Conservation (phyloP, 2,113 vertebrate genomes). For the Motacilla tschutschensis region DNA sequence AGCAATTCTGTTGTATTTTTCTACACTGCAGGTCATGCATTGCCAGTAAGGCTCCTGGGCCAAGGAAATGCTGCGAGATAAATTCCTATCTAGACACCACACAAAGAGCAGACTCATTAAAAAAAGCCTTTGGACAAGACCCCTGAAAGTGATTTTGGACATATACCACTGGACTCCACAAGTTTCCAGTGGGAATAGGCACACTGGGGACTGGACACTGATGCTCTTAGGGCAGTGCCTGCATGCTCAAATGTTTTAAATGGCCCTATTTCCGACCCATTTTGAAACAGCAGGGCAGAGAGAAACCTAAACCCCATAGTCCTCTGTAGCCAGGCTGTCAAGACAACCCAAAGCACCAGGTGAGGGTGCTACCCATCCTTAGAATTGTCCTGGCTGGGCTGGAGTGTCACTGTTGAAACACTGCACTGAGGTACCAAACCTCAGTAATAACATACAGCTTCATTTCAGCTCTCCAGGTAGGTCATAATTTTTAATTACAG, state of each 20-base stretch:
- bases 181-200: neutral
- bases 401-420: neutral
- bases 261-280: neutral
- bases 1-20: accelerated
- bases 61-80: neutral
- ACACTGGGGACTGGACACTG: neutral
- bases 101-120: accelerated
- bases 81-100: neutral
- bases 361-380: too few species aligned
- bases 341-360: neutral
- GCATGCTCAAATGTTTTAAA: neutral
- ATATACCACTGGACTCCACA: neutral
- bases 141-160: neutral
- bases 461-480: neutral
- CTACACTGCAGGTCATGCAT: accelerated
- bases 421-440: neutral
- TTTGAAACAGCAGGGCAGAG: neutral
- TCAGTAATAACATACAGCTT: neutral
- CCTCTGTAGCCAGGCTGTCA: neutral
- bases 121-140: neutral
- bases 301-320: neutral
- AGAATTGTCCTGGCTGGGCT: neutral
- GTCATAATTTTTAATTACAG: conserved; percentile 6
- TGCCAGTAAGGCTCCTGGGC: neutral
- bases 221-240: neutral